phyloP scores from a whole-genome alignment of 2,113 vertebrate species.

The Ophthalmolycus amberensis region DNA sequence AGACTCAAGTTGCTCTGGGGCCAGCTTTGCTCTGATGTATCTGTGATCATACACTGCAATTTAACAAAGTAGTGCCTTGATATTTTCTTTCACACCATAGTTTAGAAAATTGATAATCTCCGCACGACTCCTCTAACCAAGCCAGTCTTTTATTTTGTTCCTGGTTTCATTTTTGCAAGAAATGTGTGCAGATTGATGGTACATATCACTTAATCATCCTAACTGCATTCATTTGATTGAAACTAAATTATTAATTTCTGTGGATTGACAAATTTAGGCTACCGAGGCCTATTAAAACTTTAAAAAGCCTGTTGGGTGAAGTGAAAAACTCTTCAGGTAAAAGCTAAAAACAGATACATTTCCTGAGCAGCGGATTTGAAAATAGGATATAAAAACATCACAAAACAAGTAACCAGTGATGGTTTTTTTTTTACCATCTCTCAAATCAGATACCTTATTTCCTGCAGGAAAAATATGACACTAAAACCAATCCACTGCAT shows the following conservation, averaged over 20 bases:
- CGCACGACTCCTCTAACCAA: background rate
- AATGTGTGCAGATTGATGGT: background rate
- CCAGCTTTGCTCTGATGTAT: conserved; percentile 20
- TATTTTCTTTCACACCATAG: conserved; percentile 13
- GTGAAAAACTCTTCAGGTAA: conserved; percentile 23
- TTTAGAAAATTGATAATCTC: background rate
- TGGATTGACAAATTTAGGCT: conserved; percentile 1
- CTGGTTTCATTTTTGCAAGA: background rate
- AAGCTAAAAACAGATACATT: background rate
- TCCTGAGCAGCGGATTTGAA: background rate
- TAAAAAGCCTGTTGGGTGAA: background rate
- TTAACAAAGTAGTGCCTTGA: background rate
- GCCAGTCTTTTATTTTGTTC: background rate
- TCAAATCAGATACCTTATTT: background rate
- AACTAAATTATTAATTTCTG: conserved; percentile 7
- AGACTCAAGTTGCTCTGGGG: conserved; percentile 12
- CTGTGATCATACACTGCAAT: conserved; percentile 25
- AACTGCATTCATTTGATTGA: background rate
- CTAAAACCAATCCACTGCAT: background rate
- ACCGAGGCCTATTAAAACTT: conserved; percentile 32
- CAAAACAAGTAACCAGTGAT: background rate
- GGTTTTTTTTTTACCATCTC: background rate
- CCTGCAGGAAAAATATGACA: background rate
- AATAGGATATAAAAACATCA: background rate
- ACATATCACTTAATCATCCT: background rate